phyloP scores from a whole-genome alignment of 2,888 invertebrate species.

The Melanostoma mellinum region DNA sequence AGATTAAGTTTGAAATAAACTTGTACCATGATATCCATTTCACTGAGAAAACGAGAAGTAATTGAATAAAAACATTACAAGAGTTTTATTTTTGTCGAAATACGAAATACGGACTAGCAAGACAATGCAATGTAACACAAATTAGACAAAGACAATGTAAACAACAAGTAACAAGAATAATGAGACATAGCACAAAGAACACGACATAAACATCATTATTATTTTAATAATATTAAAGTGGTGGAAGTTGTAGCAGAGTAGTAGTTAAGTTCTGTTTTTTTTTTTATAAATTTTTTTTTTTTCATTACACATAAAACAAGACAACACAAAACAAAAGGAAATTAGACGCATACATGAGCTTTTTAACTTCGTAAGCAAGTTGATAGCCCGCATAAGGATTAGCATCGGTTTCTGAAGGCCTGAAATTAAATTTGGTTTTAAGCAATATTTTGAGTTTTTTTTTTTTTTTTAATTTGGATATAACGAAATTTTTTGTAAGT shows the following conservation, averaged over 20 bases:
- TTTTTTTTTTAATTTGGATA: slow-evolving; percentile 56
- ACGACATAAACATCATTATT: slow-evolving; percentile 69
- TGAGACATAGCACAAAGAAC: slow-evolving; percentile 73
- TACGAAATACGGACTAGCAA: slow-evolving; percentile 69
- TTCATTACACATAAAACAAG: slow-evolving; percentile 72
- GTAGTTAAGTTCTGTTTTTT: slow-evolving; percentile 45
- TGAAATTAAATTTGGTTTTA: slow-evolving; percentile 87
- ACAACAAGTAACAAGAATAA: slow-evolving; percentile 71
- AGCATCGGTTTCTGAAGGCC: slow-evolving; percentile 93
- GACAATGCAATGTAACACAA: slow-evolving; percentile 72
- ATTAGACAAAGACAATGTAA: slow-evolving; percentile 68
- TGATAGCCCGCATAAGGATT: slow-evolving; percentile 98
- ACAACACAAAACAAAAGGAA: slow-evolving; percentile 75
- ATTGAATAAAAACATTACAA: slow-evolving; percentile 56
- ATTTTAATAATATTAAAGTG: slow-evolving; percentile 40
- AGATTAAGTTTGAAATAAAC: slow-evolving; percentile 15
- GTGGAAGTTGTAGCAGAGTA: slow-evolving; percentile 60
- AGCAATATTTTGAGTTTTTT: slow-evolving; percentile 79
- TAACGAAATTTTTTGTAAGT: slow-evolving; percentile 36
- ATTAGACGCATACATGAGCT: slow-evolving; percentile 96
- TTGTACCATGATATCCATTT: slow-evolving; percentile 68
- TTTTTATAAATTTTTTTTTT: slow-evolving; percentile 23
- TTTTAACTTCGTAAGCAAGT: slow-evolving; percentile 99
- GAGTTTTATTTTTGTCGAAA: slow-evolving; percentile 33
- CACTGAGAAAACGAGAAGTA: slow-evolving; percentile 54